Percentiles rank a stretch among this genome's conserved stretches.
Conservation (phyloP, 2,797 vertebrate genomes). For the Enteromius thamalakanensis region DNA sequence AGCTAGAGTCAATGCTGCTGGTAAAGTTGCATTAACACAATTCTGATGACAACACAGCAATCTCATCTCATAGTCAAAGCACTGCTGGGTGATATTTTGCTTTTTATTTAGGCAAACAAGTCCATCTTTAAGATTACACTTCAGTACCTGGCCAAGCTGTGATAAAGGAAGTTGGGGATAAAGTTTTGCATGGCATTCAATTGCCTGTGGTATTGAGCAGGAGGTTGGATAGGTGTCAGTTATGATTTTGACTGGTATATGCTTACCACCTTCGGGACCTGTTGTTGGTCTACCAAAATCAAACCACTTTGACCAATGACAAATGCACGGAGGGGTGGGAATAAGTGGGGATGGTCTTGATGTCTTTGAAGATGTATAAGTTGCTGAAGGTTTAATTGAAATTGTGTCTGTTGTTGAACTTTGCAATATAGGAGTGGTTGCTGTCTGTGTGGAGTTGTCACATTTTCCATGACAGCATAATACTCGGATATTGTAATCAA, state of each 20-base stretch:
- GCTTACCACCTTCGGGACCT: conserved; percentile 16
- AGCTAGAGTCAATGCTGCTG: neutral
- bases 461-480: conserved; percentile 43
- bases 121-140: conserved; percentile 51
- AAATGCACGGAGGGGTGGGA: neutral
- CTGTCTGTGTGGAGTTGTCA: neutral
- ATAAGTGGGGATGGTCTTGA: neutral
- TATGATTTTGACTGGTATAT: conserved; percentile 11
- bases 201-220: conserved; percentile 11
- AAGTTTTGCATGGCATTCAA: conserved; percentile 51
- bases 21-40: neutral
- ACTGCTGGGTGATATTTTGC: conserved; percentile 53
- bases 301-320: conserved; percentile 40
- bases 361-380: conserved; percentile 4
- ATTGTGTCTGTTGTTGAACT: neutral
- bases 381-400: neutral
- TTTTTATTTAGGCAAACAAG: conserved; percentile 58
- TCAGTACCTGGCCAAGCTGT: conserved; percentile 46
- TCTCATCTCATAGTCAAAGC: conserved; percentile 65
- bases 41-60: conserved; percentile 50
- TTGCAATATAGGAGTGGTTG: neutral
- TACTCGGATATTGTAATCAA: conserved; percentile 54
- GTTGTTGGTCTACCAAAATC: conserved; percentile 13
- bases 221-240: neutral
- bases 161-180: conserved; percentile 41